phyloP scores from a whole-genome alignment of 2,113 vertebrate genomes.

The Lates calcarifer region DNA sequence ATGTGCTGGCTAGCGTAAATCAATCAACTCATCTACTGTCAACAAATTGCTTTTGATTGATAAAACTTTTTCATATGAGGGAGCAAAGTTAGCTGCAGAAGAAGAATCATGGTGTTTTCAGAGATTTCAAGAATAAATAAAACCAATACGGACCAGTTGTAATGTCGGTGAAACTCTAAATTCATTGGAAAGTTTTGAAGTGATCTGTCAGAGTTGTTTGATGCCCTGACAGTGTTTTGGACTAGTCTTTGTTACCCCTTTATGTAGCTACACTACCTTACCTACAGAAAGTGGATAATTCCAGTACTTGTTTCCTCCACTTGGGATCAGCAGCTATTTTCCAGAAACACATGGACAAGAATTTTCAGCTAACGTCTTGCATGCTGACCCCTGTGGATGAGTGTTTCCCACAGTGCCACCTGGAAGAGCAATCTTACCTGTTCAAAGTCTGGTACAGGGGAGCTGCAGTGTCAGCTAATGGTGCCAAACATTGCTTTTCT shows the following conservation, averaged over 20 bases:
- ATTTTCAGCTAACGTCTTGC: not conserved
- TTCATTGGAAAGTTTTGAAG: not conserved
- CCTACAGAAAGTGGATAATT: too few species aligned
- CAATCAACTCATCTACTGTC: too few species aligned
- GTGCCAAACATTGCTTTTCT: conserved; percentile 21
- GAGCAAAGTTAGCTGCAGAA: too few species aligned
- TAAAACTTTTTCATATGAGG: too few species aligned
- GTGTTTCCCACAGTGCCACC: conserved; percentile 8
- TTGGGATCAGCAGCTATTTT: not conserved
- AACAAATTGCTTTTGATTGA: too few species aligned
- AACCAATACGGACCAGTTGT: not conserved
- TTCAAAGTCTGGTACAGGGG: not conserved
- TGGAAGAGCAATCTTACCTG: conserved; percentile 32
- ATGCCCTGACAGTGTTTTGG: too few species aligned
- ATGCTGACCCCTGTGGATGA: not conserved
- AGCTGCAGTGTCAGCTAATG: conserved; percentile 11
- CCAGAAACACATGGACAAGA: not conserved
- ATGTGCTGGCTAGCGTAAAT: too few species aligned
- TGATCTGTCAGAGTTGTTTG: not conserved
- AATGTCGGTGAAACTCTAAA: not conserved
- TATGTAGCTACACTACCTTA: too few species aligned
- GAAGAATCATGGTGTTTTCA: too few species aligned
- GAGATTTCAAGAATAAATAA: not conserved
- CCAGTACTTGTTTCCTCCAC: not conserved
- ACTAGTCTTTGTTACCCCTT: too few species aligned